Evolutionary conservation across 2,113 vertebrate genomes (phyloP), one percentile per base, ranked within the genome.

Genomic region (Microcebus lehilahytsara): DNA sequence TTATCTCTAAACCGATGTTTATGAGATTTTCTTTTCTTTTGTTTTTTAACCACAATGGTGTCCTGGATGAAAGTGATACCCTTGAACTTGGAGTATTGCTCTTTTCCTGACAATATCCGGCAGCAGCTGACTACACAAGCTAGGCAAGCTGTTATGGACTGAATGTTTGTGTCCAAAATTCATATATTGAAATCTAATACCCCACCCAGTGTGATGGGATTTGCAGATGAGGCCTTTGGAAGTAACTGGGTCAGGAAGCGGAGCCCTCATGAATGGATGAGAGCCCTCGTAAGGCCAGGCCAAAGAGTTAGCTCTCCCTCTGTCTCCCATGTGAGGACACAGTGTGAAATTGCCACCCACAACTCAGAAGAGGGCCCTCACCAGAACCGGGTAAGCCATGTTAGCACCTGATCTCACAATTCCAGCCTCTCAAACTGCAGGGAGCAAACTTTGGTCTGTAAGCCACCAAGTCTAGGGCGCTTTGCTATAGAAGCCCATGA

Each of bases 371-470:
- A 46, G 22, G 12, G 22, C 12, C 23, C 71, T 56, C 62, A 75
- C 11, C 7, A 64, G 6, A 81, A 19, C 1, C 27, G 6, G 7
- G 64, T 58, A 20, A 58, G 19, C 19, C 12, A 51, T 30, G 3
- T 34, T 56, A 6, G 60, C 37, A 12, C 0, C 0, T 46, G 4
- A 4, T 1, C 34, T 67, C 13, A 6, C 27, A 22, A 3, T 85
- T 64, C 46, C 46, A 56, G 46, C 32, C 5, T 60, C 27, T 14
- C 27, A 10, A 62, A 23, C 46, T 2, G 25, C 13, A 32, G 34
- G 25, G 14, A 32, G 23, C 37, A n/a, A 27, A 8, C n/a, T 6
- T 69, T 11, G 37, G 42, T 49, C 3, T 22, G 27, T 37, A 17
- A 32, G 40, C 25, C 20, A 60, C 2, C 32, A 2, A 22, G 8